phyloP scores from a whole-genome alignment of 1,140 invertebrate species.

The Phortica variegata region DNA sequence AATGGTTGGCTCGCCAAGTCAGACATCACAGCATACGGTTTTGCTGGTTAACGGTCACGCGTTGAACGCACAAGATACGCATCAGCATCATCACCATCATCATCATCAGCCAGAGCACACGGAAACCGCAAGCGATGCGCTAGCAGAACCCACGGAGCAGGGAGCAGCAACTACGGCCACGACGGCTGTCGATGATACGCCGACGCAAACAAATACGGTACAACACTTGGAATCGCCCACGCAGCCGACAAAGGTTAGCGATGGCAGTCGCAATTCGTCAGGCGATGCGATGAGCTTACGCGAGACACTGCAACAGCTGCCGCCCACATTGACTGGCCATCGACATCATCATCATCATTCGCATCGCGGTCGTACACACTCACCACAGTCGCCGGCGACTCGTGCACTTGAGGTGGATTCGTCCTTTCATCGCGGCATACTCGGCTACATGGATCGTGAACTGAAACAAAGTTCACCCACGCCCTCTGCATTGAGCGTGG shows the following conservation, averaged over 20 bases:
- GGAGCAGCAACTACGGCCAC: background rate
- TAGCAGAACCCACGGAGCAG: background rate
- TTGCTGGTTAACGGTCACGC: slow-evolving; percentile 46
- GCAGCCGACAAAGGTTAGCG: slow-evolving; percentile 36
- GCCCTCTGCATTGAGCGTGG: slow-evolving; percentile 33
- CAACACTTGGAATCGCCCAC: slow-evolving; percentile 25
- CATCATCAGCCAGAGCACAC: slow-evolving; percentile 16
- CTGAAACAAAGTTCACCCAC: slow-evolving; percentile 49
- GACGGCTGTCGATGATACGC: no score
- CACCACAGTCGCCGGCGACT: slow-evolving; percentile 33
- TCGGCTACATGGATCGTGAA: slow-evolving; percentile 53
- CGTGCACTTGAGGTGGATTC: slow-evolving; percentile 34
- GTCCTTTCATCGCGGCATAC: slow-evolving; percentile 48
- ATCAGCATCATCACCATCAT: slow-evolving; percentile 11
- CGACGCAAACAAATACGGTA: no score
- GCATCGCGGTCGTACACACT: slow-evolving; percentile 32
- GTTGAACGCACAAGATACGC: slow-evolving; percentile 27
- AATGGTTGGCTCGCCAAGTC: slow-evolving; percentile 40
- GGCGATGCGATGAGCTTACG: slow-evolving; percentile 49
- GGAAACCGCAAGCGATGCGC: slow-evolving; percentile 25
- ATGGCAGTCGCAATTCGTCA: slow-evolving; percentile 49
- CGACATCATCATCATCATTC: slow-evolving; percentile 30
- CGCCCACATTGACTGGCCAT: slow-evolving; percentile 30
- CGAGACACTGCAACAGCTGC: slow-evolving; percentile 47
- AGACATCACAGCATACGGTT: slow-evolving; percentile 48